Evolutionary conservation across 2,888 invertebrate species (phyloP).

Genomic region (Noctua pronuba): DNA sequence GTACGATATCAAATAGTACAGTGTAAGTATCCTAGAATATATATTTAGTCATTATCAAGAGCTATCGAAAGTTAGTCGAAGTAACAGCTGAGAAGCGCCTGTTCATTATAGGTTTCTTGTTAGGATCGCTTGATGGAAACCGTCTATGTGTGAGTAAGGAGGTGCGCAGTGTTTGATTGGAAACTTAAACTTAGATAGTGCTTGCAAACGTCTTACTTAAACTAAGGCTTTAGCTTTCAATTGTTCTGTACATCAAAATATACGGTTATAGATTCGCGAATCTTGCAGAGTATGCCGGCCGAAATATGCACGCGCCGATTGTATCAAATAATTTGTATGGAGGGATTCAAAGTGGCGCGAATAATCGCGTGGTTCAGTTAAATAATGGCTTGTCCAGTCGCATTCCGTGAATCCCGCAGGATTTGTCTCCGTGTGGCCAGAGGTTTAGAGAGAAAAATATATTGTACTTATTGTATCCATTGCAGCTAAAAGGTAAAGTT

Average conservation of each 20-base stretch:
- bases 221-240: neutral
- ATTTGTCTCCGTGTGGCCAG: neutral
- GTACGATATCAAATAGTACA: neutral
- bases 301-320: neutral
- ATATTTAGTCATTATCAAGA: neutral
- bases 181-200: constrained; percentile 27
- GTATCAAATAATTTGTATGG: neutral
- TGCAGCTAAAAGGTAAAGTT: neutral
- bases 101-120: constrained; percentile 48
- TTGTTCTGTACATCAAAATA: neutral
- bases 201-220: neutral
- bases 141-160: constrained; percentile 3
- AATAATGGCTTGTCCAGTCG: neutral
- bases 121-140: constrained; percentile 30
- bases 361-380: neutral
- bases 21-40: neutral
- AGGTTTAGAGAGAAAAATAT: neutral
- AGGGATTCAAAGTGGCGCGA: neutral
- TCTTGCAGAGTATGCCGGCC: neutral
- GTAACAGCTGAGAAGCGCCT: constrained; percentile 25
- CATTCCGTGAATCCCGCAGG: neutral
- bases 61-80: constrained; percentile 25
- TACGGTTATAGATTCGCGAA: too few species aligned
- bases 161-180: constrained; percentile 22
- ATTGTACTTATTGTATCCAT: neutral